Evolutionary conservation across 2,888 invertebrate species (phyloP), one percentile per base, ranked within the genome.

Genomic region (Fissipunctia ypsillon): DNA sequence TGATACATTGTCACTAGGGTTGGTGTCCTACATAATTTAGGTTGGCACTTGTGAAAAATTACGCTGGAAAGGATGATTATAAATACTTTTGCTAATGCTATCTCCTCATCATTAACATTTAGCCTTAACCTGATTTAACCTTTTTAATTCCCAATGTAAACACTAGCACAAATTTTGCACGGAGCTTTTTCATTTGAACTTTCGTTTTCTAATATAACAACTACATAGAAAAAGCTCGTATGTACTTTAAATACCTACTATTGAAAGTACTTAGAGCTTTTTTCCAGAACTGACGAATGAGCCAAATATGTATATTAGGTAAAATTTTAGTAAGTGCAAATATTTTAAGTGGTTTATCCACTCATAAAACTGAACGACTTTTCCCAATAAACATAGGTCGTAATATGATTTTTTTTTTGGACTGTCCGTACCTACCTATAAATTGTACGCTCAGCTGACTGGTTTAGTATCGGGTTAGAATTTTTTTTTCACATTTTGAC

Each of bases 1-100:
- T 25, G 59, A 59, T 45, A 31, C 41, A 38, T 52, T 74, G 25
- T 74, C 16, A n/a, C 45, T 66, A 57, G 69, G 81, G 66, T n/a
- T 63, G 66, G 25, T 2, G 3, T 12, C n/a, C n/a, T 50, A n/a
- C n/a, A 25, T 50, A 52, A 52, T 25, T 12, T 52, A 25, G 14
- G 14, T 25, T n/a, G 10, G 4, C 19, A 43, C 16, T 43, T 43
- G 43, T 43, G 16, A 5, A 10, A 50, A 25, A 52, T 52, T 16
- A 25, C 14, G 6, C 52, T 7, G 2, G 25, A 52, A 52, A 14
- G 6, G 6, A 14, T 50, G 12, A 12, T 50, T 50, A 6, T 52
- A 52, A 52, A 52, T 52, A 52, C 6, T 25, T 52, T 52, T 16
- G 7, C 25, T 6, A 14, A 25, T 14, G 52, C 2, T n/a, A 50